Evolutionary conservation across 1,140 invertebrate genomes (phyloP).

Genomic region (Phymastichus coffea): DNA sequence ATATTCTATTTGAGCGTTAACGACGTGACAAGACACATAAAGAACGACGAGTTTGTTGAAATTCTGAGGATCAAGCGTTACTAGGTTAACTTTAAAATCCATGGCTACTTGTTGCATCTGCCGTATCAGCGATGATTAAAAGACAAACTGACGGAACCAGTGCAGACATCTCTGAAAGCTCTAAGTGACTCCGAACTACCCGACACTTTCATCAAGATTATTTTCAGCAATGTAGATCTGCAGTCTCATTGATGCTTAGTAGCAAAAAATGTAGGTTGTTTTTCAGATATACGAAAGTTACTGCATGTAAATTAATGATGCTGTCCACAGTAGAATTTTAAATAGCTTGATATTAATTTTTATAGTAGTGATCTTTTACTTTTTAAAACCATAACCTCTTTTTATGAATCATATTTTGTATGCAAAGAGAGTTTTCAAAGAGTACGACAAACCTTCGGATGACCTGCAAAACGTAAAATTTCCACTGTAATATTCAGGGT

Average conservation of each 20-base stretch:
- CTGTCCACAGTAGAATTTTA: background rate
- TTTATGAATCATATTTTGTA: background rate
- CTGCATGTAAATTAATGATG: background rate
- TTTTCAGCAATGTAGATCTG: background rate
- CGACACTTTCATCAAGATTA: background rate
- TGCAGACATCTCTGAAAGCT: background rate
- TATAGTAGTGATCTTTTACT: background rate
- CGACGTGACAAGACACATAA: background rate
- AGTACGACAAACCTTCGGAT: too few relatives aligned
- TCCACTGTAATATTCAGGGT: constrained; percentile 7
- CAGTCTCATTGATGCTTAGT: background rate
- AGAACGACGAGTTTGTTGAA: background rate
- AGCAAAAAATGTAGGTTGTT: too few relatives aligned
- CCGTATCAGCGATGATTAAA: background rate
- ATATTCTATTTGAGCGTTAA: background rate
- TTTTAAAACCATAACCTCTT: background rate
- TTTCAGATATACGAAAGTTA: too few relatives aligned
- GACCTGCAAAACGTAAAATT: background rate
- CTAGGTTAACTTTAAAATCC: background rate
- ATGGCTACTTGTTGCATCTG: background rate
- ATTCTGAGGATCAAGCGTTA: background rate
- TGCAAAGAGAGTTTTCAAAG: background rate
- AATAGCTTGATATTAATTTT: background rate
- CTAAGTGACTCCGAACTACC: background rate
- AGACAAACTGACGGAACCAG: background rate